Evolutionary conservation across 2,888 invertebrate genomes (phyloP), one percentile per base, ranked within the genome.

Genomic region (Drosophila mimica): DNA sequence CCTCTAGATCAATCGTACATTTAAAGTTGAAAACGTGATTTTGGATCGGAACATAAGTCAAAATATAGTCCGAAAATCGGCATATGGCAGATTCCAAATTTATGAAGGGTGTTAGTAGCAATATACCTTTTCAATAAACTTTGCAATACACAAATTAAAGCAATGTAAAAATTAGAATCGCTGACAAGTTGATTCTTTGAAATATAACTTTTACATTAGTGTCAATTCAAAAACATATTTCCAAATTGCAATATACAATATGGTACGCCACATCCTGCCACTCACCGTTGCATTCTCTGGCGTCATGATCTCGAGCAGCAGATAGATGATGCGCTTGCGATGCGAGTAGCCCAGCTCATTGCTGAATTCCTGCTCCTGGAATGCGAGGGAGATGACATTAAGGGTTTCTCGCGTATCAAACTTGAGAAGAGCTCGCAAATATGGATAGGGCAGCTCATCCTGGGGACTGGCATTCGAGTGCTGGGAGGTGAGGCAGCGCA

Each of bases 401-500:
- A 98, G 94, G 81, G 97, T 97, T 90, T 97, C 98, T 61, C 96
- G 94, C 0, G 96, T 96, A 91, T 98, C 97, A 91, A 97, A 98
- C 81, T 95, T 95, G 11, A 98, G 93, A 54, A 98, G 93, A 1
- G 96, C 95, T 75, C 96, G 94, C 38, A 96, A 93, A 91, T 96
- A 96, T 0, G 96, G 96, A 93, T 96, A 96, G 17, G 95, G 94
- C 60, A 94, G 92, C 91, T 96, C 96, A 64, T 94, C 93, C 49
- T 95, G 94, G 57, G 93, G 93, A 49, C 95, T 94, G 76, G 94
- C 94, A 59, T 94, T 94, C 8, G 96, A 95, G 92, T 96, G 96
- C 58, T 95, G 94, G 0, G 95, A 95, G 43, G 96, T 95, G 43
- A 97, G 92, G 82, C 95, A 95, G 62, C 96, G 93, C 60, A 96